Evolutionary conservation across 2,888 invertebrate genomes (phyloP), one percentile per base, ranked within the genome.

Genomic region (Hemicrepidius hirtus): DNA sequence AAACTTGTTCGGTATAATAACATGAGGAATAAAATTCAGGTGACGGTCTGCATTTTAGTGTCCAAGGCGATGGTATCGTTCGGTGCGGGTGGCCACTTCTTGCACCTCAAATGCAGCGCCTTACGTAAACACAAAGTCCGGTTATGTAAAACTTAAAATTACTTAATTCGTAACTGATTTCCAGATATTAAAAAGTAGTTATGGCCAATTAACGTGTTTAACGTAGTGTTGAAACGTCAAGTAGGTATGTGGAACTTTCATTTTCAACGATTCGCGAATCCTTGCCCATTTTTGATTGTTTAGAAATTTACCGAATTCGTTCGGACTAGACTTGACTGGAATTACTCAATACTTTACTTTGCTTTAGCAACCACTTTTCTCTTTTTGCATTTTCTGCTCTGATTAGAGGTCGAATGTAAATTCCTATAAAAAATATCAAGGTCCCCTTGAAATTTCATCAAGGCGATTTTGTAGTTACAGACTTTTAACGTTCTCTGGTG

Each of bases 101-200:
- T 50, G 53, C 53, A 53, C 53, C 28, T 53, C 53, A 32, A 53
- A 53, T 53, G 53, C 53, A 53, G 24, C 24, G 32, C 10, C 57
- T 57, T 57, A 37, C 57, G 57, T 24, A 53, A 53, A 53, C 53
- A n/a, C 37, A 57, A n/a, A 18, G 37, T 57, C 24, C 24, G 16
- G 41, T 60, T 60, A 60, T 44, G 60, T 60, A 60, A 60, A 59
- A 41, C 24, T 21, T 24, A 24, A 37, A 60, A 44, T 60, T 60
- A 60, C 60, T 60, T 57, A 37, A 57, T 57, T 57, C 60, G 37
- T 2, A 3, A 40, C 60, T 44, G 41, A 44, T 44, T 60, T 60
- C 21, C 41, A 28, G 60, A 60, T 60, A 44, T 44, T 60, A 60
- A 60, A 57, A 60, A 60, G 41, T 28, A 60, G 60, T 60, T 60